Evolutionary conservation across 2,797 vertebrate genomes (phyloP).

Genomic region (Microctenopoma steveboyesi): DNA sequence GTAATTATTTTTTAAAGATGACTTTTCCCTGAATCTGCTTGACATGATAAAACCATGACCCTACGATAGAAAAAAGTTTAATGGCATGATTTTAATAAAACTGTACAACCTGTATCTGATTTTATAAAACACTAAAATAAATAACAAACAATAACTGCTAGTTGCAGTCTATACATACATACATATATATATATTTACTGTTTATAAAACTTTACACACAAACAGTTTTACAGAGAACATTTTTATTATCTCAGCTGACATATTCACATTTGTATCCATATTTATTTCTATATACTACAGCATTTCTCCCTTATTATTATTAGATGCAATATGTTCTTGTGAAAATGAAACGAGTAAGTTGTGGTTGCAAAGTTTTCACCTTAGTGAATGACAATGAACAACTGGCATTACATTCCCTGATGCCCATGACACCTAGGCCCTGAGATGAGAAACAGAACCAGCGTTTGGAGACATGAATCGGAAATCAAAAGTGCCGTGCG

Average conservation of each 20-base stretch:
- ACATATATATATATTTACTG: no score
- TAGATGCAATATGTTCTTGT: not conserved
- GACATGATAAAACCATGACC: not conserved
- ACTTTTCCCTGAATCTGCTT: not conserved
- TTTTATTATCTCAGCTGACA: not conserved
- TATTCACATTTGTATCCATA: not conserved
- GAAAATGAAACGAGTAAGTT: no score
- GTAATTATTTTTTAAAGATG: not conserved
- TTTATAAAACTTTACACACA: not conserved
- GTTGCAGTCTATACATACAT: no score
- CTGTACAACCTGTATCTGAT: no score
- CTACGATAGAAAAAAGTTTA: not conserved
- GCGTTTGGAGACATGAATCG: not conserved
- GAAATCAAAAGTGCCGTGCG: constrained; percentile 20
- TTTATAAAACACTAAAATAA: no score
- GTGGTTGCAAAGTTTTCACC: not conserved
- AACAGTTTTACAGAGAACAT: not conserved
- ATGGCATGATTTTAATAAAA: no score
- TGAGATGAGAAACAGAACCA: constrained; percentile 12
- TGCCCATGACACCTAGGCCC: not conserved
- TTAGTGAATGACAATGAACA: no score
- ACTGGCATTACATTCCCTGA: no score
- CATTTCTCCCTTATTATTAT: not conserved
- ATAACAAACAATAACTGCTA: no score
- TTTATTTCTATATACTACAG: not conserved